Evolutionary conservation across 2,888 invertebrate species (phyloP).

Genomic region (Diogma glabrata): DNA sequence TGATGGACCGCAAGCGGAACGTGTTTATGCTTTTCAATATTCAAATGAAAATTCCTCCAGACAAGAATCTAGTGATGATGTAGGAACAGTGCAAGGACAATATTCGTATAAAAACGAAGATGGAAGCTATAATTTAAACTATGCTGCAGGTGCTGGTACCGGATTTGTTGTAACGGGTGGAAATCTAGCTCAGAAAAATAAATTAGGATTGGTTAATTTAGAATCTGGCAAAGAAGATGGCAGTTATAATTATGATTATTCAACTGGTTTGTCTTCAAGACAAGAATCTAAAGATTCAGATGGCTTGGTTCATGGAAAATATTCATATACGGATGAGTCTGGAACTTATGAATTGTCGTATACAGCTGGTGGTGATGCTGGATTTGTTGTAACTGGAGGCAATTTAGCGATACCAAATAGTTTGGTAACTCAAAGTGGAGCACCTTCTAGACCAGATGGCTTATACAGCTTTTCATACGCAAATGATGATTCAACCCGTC

Average conservation of each 20-base stretch:
- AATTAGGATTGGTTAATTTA: slow-evolving; percentile 10
- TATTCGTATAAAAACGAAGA: slow-evolving; percentile 55
- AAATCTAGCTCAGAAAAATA: slow-evolving; percentile 22
- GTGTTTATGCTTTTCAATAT: slow-evolving; percentile 10
- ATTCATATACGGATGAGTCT: slow-evolving; percentile 56
- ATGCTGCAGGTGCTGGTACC: slow-evolving; percentile 52
- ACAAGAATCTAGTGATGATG: slow-evolving; percentile 31
- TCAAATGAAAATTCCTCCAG: slow-evolving; percentile 21
- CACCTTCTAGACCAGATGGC: slow-evolving; percentile 16
- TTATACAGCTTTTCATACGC: slow-evolving; percentile 10
- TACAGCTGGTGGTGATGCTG: slow-evolving; percentile 59
- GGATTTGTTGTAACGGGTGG: slow-evolving; percentile 40
- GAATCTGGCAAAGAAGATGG: slow-evolving; percentile 21
- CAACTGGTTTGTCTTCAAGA: slow-evolving; percentile 27
- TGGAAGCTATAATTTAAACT: slow-evolving; percentile 54
- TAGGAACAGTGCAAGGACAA: slow-evolving; percentile 39
- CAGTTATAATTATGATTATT: slow-evolving; percentile 27
- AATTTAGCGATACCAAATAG: slow-evolving; percentile 27
- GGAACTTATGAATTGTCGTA: slow-evolving; percentile 62
- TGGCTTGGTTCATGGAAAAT: slow-evolving; percentile 24
- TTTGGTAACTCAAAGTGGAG: too few relatives aligned
- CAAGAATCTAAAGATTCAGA: slow-evolving; percentile 13
- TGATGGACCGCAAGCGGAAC: too few relatives aligned
- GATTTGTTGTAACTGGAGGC: slow-evolving; percentile 41
- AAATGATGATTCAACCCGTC: slow-evolving; percentile 18